phyloP scores from a whole-genome alignment of 2,113 vertebrate genomes.

The Ptilonorhynchus violaceus region DNA sequence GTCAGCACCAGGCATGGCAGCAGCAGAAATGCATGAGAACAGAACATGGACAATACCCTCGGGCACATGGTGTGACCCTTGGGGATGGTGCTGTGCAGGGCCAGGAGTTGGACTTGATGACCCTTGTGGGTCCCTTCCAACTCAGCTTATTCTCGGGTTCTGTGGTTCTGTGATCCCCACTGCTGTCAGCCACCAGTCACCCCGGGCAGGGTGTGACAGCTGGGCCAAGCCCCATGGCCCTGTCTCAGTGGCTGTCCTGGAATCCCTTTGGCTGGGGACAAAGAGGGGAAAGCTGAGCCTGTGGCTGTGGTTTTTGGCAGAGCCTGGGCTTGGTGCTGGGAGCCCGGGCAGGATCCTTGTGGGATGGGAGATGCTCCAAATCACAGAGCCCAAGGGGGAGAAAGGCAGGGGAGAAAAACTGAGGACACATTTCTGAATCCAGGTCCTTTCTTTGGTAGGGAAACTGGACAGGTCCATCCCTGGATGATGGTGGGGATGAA shows the following conservation, averaged over 20 bases:
- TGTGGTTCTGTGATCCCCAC: not conserved
- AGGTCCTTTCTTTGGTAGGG: not conserved
- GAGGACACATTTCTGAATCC: not conserved
- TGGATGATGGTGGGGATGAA: not conserved
- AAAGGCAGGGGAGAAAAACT: fast-evolving
- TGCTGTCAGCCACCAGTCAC: not conserved
- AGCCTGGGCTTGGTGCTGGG: not conserved
- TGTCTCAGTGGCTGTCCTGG: not conserved
- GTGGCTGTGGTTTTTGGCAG: not conserved
- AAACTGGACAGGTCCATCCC: too few relatives aligned
- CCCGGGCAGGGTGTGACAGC: not conserved
- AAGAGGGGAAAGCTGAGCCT: fast-evolving
- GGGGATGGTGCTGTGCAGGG: not conserved
- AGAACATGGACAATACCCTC: not conserved
- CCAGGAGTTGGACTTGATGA: not conserved
- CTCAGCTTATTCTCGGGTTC: not conserved
- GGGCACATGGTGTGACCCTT: not conserved
- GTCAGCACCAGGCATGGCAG: fast-evolving
- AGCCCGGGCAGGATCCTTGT: not conserved
- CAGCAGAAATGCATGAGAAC: not conserved
- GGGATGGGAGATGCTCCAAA: not conserved
- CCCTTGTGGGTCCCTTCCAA: not conserved
- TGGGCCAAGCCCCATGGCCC: fast-evolving
- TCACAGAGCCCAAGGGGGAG: not conserved
- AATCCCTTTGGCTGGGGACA: fast-evolving